Evolutionary conservation across 2,113 vertebrate genomes (phyloP).

Genomic region (Laterallus jamaicensis): DNA sequence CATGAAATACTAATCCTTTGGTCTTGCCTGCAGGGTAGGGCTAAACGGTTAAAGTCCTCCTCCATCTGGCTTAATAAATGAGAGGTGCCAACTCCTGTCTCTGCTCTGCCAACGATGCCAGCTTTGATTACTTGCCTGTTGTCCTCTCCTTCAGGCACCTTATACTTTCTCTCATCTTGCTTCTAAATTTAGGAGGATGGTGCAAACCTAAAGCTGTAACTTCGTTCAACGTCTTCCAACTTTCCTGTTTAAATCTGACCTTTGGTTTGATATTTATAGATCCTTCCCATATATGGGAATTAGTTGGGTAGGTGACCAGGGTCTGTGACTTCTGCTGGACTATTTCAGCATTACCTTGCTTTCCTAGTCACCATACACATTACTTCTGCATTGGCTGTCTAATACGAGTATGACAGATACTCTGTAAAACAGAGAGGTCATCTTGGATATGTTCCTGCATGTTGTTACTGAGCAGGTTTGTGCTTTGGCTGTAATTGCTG

Average conservation of each 20-base stretch:
- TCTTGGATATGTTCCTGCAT: background rate
- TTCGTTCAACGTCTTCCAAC: background rate
- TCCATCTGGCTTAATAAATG: constrained; percentile 42
- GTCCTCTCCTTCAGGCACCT: constrained; percentile 14
- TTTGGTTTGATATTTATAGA: background rate
- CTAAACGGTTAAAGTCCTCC: constrained; percentile 47
- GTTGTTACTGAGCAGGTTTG: background rate
- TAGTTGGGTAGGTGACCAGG: background rate
- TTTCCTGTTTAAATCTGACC: background rate
- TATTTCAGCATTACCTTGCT: background rate
- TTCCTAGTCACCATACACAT: background rate
- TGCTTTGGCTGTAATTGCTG: background rate
- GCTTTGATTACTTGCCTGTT: constrained; percentile 43
- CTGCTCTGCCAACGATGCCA: constrained; percentile 13
- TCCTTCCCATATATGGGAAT: background rate
- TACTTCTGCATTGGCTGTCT: background rate
- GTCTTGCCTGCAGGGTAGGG: constrained; percentile 8
- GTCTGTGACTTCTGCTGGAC: background rate
- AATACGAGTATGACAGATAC: background rate
- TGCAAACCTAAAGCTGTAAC: background rate
- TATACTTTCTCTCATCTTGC: background rate
- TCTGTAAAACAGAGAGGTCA: background rate
- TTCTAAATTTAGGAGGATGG: background rate
- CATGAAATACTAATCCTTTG: constrained; percentile 30
- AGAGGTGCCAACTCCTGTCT: constrained; percentile 23